phyloP scores from a whole-genome alignment of 1,140 invertebrate genomes.

The Muscidifurax raptorellus region DNA sequence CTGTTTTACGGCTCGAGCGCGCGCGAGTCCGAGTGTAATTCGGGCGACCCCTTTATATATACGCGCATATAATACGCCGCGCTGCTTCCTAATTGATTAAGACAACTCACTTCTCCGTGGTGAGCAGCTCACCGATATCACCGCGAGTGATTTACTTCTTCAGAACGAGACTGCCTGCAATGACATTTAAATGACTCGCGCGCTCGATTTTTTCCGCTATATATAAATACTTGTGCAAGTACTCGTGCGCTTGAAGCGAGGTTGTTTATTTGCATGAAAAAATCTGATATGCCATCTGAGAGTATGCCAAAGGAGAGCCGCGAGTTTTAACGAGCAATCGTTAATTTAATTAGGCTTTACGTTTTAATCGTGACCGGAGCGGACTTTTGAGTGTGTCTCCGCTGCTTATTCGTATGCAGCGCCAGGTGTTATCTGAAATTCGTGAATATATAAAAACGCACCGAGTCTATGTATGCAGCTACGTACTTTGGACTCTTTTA shows the following conservation, averaged over 20 bases:
- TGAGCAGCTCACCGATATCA: neutral
- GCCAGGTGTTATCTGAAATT: constrained; percentile 29
- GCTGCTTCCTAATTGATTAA: constrained; percentile 21
- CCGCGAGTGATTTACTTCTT: constrained; percentile 3
- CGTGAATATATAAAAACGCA: constrained; percentile 17
- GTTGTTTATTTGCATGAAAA: constrained; percentile 7
- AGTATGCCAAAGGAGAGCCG: neutral
- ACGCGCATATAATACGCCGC: neutral
- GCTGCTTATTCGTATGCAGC: neutral
- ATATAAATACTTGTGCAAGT: too few species aligned
- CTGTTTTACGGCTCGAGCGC: neutral
- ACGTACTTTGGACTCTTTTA: constrained; percentile 6
- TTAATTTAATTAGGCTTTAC: constrained; percentile 30
- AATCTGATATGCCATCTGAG: neutral
- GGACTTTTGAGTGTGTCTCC: neutral
- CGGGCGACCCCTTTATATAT: neutral
- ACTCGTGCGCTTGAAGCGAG: neutral
- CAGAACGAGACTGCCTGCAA: neutral
- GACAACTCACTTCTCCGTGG: constrained; percentile 4
- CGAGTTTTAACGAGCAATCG: constrained; percentile 30
- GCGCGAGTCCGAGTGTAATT: constrained; percentile 3
- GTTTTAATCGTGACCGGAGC: constrained; percentile 18
- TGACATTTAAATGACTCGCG: constrained; percentile 12
- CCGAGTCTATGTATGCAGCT: neutral
- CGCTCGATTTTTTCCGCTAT: neutral